Evolutionary conservation across 2,797 vertebrate genomes (phyloP).

Genomic region (Brachyalestes nurse): DNA sequence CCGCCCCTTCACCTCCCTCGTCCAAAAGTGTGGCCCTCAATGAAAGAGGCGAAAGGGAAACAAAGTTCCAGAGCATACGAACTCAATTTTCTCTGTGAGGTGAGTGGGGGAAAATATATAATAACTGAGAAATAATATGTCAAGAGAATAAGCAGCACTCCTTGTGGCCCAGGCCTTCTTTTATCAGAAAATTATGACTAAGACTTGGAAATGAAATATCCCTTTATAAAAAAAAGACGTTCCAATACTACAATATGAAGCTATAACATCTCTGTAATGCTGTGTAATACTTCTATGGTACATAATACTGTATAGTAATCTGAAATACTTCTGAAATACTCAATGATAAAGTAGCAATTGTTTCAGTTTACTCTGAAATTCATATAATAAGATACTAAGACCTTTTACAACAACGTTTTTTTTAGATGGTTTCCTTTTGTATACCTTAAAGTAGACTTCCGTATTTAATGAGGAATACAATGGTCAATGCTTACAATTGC

Average conservation of each 20-base stretch:
- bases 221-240: slow-evolving; percentile 66
- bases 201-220: slow-evolving; percentile 76
- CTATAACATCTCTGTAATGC: not conserved
- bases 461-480: no score
- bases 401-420: no score
- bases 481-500: no score
- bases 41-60: slow-evolving; percentile 60
- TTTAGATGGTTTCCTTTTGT: no score
- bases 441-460: no score
- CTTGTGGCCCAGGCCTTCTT: slow-evolving; percentile 73
- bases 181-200: slow-evolving; percentile 74
- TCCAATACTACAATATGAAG: not conserved
- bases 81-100: slow-evolving; percentile 73
- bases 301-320: not conserved
- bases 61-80: slow-evolving; percentile 69
- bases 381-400: not conserved
- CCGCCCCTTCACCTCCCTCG: slow-evolving; percentile 38
- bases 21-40: slow-evolving; percentile 58
- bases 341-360: not conserved
- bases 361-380: no score
- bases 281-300: not conserved
- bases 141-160: slow-evolving; percentile 77
- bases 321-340: not conserved
- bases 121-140: slow-evolving; percentile 81
- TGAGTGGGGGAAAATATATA: slow-evolving; percentile 73